phyloP scores from a whole-genome alignment of 2,113 vertebrate species.

The Morone saxatilis region DNA sequence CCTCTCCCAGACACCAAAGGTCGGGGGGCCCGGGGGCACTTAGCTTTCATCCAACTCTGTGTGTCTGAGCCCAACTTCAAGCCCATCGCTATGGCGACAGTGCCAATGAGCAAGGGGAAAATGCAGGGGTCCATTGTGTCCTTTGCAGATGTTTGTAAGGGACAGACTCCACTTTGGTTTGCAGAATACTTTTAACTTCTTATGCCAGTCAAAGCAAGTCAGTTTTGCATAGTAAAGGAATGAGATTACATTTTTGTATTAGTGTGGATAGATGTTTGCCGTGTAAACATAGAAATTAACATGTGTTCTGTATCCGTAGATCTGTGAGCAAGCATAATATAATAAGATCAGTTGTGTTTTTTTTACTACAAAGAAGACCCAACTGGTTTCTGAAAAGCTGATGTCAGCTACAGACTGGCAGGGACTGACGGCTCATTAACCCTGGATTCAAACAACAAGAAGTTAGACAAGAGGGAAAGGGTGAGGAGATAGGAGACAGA shows the following conservation, averaged over 20 bases:
- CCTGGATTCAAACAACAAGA: neutral
- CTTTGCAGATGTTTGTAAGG: constrained; percentile 46
- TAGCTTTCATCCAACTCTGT: constrained; percentile 57
- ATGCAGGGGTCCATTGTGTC: constrained; percentile 26
- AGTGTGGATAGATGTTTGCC: neutral
- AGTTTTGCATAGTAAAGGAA: neutral
- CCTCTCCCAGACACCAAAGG: constrained; percentile 57
- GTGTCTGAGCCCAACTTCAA: constrained; percentile 55
- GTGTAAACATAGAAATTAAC: neutral
- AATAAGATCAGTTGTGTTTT: neutral
- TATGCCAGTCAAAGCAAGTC: neutral
- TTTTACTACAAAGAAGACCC: neutral
- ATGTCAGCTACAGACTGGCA: neutral
- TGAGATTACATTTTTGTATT: neutral
- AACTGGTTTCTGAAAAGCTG: neutral
- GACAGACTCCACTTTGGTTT: constrained; percentile 18
- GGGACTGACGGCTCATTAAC: neutral
- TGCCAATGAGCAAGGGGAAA: constrained; percentile 9
- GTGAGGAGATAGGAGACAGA: neutral
- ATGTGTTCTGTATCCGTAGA: neutral
- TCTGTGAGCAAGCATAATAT: neutral
- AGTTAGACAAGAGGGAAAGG: neutral
- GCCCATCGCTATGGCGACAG: constrained; percentile 70
- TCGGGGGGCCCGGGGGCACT: constrained; percentile 7
- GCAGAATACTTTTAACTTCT: neutral